These are phyloP conservation scores for Agrotis ipsilon DNA, from an alignment of 2,888 invertebrate species.

Conservation along the genomic window DNA sequence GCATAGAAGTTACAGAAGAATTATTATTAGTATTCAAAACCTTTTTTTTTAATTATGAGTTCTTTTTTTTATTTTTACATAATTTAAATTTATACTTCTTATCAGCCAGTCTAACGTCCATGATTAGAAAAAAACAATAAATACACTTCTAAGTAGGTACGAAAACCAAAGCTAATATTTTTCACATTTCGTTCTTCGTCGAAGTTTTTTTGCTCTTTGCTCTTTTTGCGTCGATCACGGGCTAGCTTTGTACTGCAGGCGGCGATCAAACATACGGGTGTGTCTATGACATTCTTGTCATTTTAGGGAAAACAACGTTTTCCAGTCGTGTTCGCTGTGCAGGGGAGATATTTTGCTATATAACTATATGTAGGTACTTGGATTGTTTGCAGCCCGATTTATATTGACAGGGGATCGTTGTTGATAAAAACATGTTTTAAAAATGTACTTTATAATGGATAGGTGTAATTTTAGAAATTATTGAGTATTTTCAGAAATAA, in stretches of 20 bases:
- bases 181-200: background rate
- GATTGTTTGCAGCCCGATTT: background rate
- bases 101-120: too few relatives aligned
- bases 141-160: background rate
- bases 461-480: too few relatives aligned
- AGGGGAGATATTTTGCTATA: background rate
- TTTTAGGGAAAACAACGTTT: conserved; percentile 43
- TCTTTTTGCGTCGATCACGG: conserved; percentile 1
- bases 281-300: conserved; percentile 41
- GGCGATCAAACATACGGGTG: conserved; percentile 25
- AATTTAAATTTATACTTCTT: too few relatives aligned
- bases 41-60: too few relatives aligned
- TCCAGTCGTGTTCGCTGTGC: background rate
- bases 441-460: background rate
- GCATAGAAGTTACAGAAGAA: too few relatives aligned
- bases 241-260: conserved; percentile 34
- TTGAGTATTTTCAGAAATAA: too few relatives aligned
- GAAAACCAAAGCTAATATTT: background rate
- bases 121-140: background rate
- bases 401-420: background rate
- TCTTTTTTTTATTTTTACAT: too few relatives aligned
- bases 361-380: background rate
- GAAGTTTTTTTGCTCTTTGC: background rate
- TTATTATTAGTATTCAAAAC: too few relatives aligned
- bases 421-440: background rate